Evolutionary conservation across 2,797 vertebrate genomes (phyloP).

Genomic region (Sebastes oblongus): DNA sequence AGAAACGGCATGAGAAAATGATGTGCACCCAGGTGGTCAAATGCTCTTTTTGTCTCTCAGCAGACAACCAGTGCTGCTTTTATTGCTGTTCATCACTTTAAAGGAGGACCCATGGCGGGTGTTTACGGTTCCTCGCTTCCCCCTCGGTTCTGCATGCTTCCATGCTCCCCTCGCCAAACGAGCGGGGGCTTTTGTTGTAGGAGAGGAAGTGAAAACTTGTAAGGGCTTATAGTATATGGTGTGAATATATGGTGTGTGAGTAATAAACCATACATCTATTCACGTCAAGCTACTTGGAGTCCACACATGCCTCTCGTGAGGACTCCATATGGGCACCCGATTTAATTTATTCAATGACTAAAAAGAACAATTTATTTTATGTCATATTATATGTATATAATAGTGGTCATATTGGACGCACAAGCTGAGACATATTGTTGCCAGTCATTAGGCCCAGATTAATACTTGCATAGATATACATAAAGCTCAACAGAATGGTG

Average conservation of each 20-base stretch:
- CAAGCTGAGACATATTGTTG: constrained; percentile 67
- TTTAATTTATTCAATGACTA: constrained; percentile 61
- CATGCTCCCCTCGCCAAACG: constrained; percentile 53
- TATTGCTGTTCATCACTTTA: constrained; percentile 77
- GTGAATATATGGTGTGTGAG: constrained; percentile 55
- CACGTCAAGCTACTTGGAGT: constrained; percentile 34
- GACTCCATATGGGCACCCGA: constrained; percentile 48
- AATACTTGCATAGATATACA: constrained; percentile 66
- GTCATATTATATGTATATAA: constrained; percentile 56
- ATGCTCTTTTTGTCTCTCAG: constrained; percentile 78
- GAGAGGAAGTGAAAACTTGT: constrained; percentile 59
- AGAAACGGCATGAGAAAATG: constrained; percentile 73
- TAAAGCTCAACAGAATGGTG: constrained; percentile 70
- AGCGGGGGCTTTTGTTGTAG: constrained; percentile 60
- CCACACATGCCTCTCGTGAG: constrained; percentile 22
- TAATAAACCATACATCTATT: constrained; percentile 55
- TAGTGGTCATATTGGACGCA: constrained; percentile 47
- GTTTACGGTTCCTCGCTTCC: constrained; percentile 81
- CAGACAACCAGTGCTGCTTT: constrained; percentile 74
- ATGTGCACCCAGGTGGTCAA: constrained; percentile 77
- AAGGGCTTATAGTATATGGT: constrained; percentile 55
- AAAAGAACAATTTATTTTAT: constrained; percentile 53
- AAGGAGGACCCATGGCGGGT: constrained; percentile 80
- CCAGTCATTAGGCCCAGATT: constrained; percentile 75
- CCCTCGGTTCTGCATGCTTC: constrained; percentile 67